These are phyloP conservation scores for Cebidichthys violaceus DNA, from an alignment of 2,113 vertebrate genomes.

Conservation along the genomic window DNA sequence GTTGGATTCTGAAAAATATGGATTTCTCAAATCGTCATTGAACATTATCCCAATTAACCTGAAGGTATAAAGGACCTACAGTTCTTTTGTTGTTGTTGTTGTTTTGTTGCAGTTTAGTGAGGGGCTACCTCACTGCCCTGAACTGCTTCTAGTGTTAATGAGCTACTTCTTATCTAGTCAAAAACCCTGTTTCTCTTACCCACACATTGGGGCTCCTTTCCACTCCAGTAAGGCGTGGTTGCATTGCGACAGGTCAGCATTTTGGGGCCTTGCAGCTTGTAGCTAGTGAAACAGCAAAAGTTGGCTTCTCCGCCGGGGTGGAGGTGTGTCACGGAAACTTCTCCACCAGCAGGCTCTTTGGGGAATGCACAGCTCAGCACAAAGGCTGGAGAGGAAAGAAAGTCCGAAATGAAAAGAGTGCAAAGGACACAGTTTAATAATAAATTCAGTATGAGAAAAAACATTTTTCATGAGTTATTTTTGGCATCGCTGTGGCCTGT, in stretches of 20 bases:
- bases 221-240: constrained; percentile 94
- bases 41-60: too few species aligned
- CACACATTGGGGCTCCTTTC: constrained; percentile 88
- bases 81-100: too few species aligned
- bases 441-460: not conserved
- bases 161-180: not conserved
- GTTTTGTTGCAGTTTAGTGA: constrained; percentile 6
- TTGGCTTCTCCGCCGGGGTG: constrained; percentile 89
- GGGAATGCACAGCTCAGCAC: constrained; percentile 94
- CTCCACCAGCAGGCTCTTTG: constrained; percentile 87
- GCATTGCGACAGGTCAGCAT: constrained; percentile 92
- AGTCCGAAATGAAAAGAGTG: not conserved
- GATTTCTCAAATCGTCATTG: too few species aligned
- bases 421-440: not conserved
- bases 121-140: not conserved
- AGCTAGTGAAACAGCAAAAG: constrained; percentile 91
- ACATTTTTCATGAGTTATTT: not conserved
- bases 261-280: constrained; percentile 89
- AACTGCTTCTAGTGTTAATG: not conserved
- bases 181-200: constrained; percentile 79
- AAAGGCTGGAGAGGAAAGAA: constrained; percentile 85
- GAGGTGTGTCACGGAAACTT: constrained; percentile 92
- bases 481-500: not conserved
- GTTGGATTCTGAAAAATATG: not conserved
- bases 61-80: too few species aligned